Conservation (phyloP, 1,140 invertebrate genomes). For the Nasonia giraulti region DNA sequence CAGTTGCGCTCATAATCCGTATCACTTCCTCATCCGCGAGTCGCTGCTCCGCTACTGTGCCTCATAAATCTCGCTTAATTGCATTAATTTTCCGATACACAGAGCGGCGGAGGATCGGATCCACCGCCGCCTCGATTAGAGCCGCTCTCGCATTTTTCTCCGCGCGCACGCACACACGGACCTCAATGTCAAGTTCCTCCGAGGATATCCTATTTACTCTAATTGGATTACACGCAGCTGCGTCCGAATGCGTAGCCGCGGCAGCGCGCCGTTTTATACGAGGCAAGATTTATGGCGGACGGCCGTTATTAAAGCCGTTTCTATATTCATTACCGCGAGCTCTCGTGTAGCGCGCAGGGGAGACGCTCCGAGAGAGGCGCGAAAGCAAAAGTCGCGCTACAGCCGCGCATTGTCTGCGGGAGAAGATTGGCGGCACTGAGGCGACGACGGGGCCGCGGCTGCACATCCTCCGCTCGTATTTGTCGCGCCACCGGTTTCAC, state of each 20-base stretch:
- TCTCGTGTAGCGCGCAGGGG: background rate
- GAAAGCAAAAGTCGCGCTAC: slow-evolving; percentile 28
- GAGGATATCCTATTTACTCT: slow-evolving; percentile 27
- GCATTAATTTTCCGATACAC: slow-evolving; percentile 35
- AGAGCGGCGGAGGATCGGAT: background rate
- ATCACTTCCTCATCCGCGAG: background rate
- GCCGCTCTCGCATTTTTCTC: background rate
- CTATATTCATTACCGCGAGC: slow-evolving; percentile 29
- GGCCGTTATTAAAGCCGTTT: slow-evolving; percentile 37
- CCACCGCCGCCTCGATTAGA: background rate
- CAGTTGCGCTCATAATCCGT: background rate
- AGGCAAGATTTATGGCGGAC: slow-evolving; percentile 16
- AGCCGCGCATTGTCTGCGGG: background rate
- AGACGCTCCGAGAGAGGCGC: background rate
- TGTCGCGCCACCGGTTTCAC: background rate
- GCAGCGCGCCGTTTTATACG: background rate
- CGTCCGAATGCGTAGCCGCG: background rate
- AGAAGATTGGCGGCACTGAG: background rate
- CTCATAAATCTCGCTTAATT: slow-evolving; percentile 22
- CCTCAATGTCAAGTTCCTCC: slow-evolving; percentile 27
- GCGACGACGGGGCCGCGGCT: too few species aligned
- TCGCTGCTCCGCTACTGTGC: background rate
- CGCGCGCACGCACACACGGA: background rate
- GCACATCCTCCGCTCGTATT: background rate
- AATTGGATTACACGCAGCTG: slow-evolving; percentile 45